Percentiles rank a stretch among this genome's conserved stretches.
These are phyloP conservation scores for Drosophila arizonae DNA, from an alignment of 1,140 invertebrate genomes.

Conservation along the genomic window DNA sequence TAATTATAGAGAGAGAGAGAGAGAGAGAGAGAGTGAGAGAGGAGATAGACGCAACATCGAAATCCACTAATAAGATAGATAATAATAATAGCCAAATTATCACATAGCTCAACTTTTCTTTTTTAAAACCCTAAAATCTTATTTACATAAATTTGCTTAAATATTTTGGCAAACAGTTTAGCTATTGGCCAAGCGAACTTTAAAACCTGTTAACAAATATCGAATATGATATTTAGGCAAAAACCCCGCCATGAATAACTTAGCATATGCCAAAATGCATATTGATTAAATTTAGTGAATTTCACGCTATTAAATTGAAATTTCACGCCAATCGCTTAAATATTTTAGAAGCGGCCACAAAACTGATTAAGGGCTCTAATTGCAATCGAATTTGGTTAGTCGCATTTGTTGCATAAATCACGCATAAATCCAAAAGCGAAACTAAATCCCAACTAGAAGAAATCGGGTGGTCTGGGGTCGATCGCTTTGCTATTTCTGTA, in stretches of 20 bases:
- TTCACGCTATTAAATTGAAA: not conserved
- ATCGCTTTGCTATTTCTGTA: conserved; percentile 37
- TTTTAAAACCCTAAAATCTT: not conserved
- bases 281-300: not conserved
- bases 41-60: not conserved
- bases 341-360: conserved; percentile 1
- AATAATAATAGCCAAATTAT: not conserved
- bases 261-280: not conserved
- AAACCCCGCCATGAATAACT: conserved; percentile 1
- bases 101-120: not conserved
- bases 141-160: conserved; percentile 13
- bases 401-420: conserved; percentile 42
- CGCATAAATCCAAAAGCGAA: conserved; percentile 20
- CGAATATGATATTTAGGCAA: too few species aligned
- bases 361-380: conserved; percentile 7
- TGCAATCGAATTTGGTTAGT: conserved; percentile 34
- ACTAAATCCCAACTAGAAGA: conserved; percentile 24
- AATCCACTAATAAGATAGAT: not conserved
- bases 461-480: not conserved
- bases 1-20: too few species aligned
- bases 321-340: not conserved
- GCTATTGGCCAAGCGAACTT: not conserved
- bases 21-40: not conserved
- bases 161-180: conserved; percentile 1
- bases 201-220: conserved; percentile 1